phyloP scores from a whole-genome alignment of 2,797 vertebrate species.

The Heliangelus exortis region DNA sequence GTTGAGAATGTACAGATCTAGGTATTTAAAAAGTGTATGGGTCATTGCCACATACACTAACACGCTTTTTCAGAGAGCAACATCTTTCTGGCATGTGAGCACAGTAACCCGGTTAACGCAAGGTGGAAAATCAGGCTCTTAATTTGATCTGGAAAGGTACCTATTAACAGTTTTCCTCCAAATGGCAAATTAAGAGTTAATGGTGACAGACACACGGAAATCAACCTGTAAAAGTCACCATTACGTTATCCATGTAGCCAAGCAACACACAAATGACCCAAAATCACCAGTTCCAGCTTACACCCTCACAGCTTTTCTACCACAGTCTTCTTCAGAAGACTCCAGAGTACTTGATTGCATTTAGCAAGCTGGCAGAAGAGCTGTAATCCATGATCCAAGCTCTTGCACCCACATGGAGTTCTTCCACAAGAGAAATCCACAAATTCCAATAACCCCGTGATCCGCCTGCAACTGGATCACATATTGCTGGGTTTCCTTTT shows the following conservation, averaged over 20 bases:
- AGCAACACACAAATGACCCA: neutral
- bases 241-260: neutral
- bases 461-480: neutral
- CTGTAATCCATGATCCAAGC: neutral
- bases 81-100: constrained; percentile 38
- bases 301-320: neutral
- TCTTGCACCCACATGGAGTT: neutral
- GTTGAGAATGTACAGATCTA: constrained; percentile 18
- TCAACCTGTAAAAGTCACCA: neutral
- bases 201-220: neutral
- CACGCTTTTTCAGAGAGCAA: constrained; percentile 48
- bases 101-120: constrained; percentile 35
- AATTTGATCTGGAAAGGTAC: neutral
- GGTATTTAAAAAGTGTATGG: constrained; percentile 40
- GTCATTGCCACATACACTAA: constrained; percentile 37
- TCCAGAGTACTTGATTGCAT: neutral
- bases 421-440: neutral
- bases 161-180: neutral
- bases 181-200: neutral
- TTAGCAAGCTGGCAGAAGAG: neutral
- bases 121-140: constrained; percentile 20
- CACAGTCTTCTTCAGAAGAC: neutral
- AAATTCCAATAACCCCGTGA: neutral
- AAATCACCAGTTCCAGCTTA: neutral
- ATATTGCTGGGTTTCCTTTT: constrained; percentile 22